phyloP scores from a whole-genome alignment of 2,888 invertebrate species.

The Cephus runcator region DNA sequence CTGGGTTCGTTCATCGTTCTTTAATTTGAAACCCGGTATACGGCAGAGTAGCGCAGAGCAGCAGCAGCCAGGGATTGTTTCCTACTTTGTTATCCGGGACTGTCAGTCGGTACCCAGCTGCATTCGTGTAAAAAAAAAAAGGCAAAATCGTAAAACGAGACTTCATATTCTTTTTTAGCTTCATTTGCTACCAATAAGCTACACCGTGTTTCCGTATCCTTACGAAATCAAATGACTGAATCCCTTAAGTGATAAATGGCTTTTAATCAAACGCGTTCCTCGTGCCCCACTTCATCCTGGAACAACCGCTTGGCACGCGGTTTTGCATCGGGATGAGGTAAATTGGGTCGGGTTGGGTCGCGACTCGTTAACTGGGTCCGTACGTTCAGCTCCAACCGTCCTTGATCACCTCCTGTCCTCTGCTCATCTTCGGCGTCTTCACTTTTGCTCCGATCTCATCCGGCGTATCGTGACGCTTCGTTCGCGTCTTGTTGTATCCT shows the following conservation, averaged over 20 bases:
- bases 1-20: background rate
- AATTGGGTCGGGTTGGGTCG: conserved; percentile 23
- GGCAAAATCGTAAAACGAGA: background rate
- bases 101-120: background rate
- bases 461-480: background rate
- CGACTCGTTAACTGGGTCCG: background rate
- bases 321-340: conserved; percentile 25
- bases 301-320: conserved; percentile 8
- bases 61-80: conserved; percentile 25
- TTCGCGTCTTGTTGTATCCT: background rate
- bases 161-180: background rate
- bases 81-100: conserved; percentile 20
- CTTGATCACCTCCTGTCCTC: background rate
- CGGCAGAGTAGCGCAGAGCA: background rate
- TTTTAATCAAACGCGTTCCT: conserved; percentile 45
- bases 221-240: background rate
- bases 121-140: background rate
- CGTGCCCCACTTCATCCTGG: conserved; percentile 14
- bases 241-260: conserved; percentile 34
- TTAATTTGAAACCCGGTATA: conserved; percentile 10
- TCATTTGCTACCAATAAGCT: background rate
- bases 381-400: background rate
- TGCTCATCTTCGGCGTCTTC: background rate
- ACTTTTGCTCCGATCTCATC: background rate
- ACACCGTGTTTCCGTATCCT: background rate